Conservation (phyloP, 2,888 invertebrate genomes). For the Drosophila leonis region DNA sequence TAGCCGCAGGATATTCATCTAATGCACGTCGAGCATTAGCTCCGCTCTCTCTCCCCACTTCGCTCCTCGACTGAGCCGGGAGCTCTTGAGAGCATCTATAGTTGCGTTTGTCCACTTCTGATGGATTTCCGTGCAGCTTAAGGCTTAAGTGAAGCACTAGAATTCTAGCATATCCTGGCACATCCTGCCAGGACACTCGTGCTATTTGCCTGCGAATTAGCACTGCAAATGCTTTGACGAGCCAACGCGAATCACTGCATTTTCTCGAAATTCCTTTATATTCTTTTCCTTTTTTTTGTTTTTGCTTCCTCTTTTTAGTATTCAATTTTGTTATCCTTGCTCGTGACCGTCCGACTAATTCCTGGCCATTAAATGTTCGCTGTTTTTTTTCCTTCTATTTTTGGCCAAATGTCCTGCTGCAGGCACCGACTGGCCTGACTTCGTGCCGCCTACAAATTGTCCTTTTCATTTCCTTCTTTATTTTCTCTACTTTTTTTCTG, state of each 20-base stretch:
- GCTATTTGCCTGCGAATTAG: slow-evolving; percentile 10
- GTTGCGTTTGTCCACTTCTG: slow-evolving; percentile 28
- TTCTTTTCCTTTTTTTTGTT: not conserved
- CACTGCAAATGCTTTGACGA: slow-evolving; percentile 8
- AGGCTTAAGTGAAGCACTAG: slow-evolving; percentile 11
- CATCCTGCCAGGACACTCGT: slow-evolving; percentile 1
- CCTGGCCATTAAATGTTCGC: slow-evolving; percentile 73
- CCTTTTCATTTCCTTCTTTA: slow-evolving; percentile 31
- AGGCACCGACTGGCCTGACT: slow-evolving; percentile 26
- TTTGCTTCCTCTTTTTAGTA: slow-evolving; percentile 13
- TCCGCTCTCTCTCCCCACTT: not conserved
- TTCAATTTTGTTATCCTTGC: slow-evolving; percentile 55
- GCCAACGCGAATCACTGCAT: slow-evolving; percentile 4
- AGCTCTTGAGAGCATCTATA: slow-evolving; percentile 32
- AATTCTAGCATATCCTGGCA: slow-evolving; percentile 4
- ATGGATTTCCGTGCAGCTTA: slow-evolving; percentile 24
- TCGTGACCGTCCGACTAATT: slow-evolving; percentile 50
- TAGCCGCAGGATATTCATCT: slow-evolving; percentile 67
- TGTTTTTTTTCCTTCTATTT: slow-evolving; percentile 52
- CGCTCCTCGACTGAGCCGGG: not conserved
- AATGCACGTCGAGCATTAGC: slow-evolving; percentile 43
- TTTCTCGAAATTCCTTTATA: not conserved
- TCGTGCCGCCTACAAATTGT: slow-evolving; percentile 67
- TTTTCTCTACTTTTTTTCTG: slow-evolving; percentile 17
- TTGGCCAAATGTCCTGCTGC: slow-evolving; percentile 61